phyloP scores from a whole-genome alignment of 1,140 invertebrate genomes.

The Popillia japonica region DNA sequence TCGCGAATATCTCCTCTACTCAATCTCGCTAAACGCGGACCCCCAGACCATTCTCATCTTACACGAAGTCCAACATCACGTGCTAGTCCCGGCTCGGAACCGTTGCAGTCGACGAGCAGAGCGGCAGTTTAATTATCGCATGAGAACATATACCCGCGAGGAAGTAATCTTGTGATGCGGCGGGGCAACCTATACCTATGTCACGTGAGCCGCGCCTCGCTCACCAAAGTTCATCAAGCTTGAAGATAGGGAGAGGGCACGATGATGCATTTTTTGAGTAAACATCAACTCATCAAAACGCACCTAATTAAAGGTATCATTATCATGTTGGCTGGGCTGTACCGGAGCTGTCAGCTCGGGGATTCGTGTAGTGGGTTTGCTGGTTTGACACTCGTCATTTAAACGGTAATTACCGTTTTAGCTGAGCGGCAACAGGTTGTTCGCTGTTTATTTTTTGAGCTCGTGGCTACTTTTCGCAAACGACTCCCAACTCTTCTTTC shows the following conservation, averaged over 20 bases:
- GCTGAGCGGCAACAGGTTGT: conserved; percentile 48
- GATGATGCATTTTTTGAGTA: conserved; percentile 44
- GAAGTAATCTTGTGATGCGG: background rate
- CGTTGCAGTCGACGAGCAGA: background rate
- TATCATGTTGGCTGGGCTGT: conserved; percentile 48
- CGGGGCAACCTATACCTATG: background rate
- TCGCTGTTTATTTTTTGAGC: conserved; percentile 35
- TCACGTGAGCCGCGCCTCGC: conserved; percentile 36
- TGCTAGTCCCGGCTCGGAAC: background rate
- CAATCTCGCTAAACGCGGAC: background rate
- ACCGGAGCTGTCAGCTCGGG: conserved; percentile 44
- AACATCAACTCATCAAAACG: conserved; percentile 48
- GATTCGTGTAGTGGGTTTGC: conserved; percentile 44
- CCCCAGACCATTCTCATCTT: background rate
- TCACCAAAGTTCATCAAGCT: conserved; percentile 43
- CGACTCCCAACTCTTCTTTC: conserved; percentile 24
- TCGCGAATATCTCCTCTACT: background rate
- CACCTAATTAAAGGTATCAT: conserved; percentile 52
- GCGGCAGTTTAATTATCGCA: conserved; percentile 36
- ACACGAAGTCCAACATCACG: background rate
- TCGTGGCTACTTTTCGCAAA: conserved; percentile 41
- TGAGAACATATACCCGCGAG: conserved; percentile 34
- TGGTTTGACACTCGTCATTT: conserved; percentile 50
- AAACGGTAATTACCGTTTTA: conserved; percentile 49
- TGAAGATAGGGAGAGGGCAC: conserved; percentile 36